phyloP scores from a whole-genome alignment of 35 echinoderm and acorn worm genomes.

The Apostichopus parvimensis region DNA sequence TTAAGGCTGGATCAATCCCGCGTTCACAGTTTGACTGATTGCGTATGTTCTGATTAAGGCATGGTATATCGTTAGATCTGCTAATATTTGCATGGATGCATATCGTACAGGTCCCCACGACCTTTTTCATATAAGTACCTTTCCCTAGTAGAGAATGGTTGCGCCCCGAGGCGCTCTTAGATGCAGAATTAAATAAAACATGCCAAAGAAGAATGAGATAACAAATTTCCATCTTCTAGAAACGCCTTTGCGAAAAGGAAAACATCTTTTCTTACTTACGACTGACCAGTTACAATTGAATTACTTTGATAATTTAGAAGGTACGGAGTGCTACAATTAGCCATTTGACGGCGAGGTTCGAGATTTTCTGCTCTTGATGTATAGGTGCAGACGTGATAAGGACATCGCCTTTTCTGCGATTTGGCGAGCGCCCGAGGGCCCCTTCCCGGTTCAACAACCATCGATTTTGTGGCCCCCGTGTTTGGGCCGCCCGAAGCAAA shows the following conservation, averaged over 20 bases:
- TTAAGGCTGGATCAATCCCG: slow-evolving; percentile 30
- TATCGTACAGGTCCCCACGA: background rate
- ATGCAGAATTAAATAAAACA: slow-evolving; percentile 55
- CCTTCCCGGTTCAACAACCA: slow-evolving; percentile 48
- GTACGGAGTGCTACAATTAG: slow-evolving; percentile 48
- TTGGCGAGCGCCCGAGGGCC: slow-evolving; percentile 30
- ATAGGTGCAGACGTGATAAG: background rate
- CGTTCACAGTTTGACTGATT: slow-evolving; percentile 4
- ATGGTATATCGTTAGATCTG: background rate
- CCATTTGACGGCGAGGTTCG: slow-evolving; percentile 36
- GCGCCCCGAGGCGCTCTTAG: background rate
- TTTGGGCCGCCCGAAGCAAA: slow-evolving; percentile 53
- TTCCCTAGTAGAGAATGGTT: background rate
- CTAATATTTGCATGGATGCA: background rate
- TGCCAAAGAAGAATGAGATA: slow-evolving; percentile 56
- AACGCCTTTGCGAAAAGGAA: slow-evolving; percentile 53
- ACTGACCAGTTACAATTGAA: slow-evolving; percentile 61
- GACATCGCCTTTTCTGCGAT: slow-evolving; percentile 41
- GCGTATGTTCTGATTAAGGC: background rate
- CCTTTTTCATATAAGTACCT: slow-evolving; percentile 36
- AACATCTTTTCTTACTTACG: slow-evolving; percentile 59
- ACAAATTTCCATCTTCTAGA: slow-evolving; percentile 53
- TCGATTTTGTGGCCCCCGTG: slow-evolving; percentile 49
- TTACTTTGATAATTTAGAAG: slow-evolving; percentile 46
- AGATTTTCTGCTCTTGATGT: slow-evolving; percentile 9